These are phyloP conservation scores for Sebastes matsubarae DNA, from an alignment of 2,797 vertebrate genomes.

Conservation along the genomic window DNA sequence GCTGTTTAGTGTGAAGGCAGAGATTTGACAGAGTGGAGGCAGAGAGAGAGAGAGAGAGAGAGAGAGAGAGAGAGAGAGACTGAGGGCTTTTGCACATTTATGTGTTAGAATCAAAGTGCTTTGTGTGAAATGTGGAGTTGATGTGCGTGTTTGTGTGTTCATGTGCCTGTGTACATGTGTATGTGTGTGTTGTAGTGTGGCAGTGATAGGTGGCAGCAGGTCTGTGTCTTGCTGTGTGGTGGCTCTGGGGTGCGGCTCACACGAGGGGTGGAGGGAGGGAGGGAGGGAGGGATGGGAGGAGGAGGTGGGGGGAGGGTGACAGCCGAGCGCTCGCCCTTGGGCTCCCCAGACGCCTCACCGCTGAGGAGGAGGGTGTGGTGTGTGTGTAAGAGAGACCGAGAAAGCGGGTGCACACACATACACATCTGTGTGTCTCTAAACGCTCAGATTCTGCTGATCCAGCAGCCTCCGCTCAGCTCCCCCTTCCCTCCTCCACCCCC, in stretches of 20 bases:
- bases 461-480: constrained; percentile 74
- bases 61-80: constrained; percentile 51
- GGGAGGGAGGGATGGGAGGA: background rate
- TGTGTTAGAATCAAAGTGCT: constrained; percentile 77
- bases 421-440: constrained; percentile 74
- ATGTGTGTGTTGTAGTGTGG: constrained; percentile 47
- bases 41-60: constrained; percentile 51
- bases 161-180: constrained; percentile 25
- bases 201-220: constrained; percentile 68
- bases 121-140: constrained; percentile 61
- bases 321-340: constrained; percentile 83
- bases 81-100: constrained; percentile 70
- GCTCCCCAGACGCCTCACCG: constrained; percentile 79
- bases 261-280: constrained; percentile 30
- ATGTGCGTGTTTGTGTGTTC: constrained; percentile 28
- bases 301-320: constrained; percentile 67
- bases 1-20: constrained; percentile 79
- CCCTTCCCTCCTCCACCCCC: constrained; percentile 17
- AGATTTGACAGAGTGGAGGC: constrained; percentile 78
- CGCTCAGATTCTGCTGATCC: constrained; percentile 85
- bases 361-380: constrained; percentile 61
- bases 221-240: constrained; percentile 67
- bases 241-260: constrained; percentile 71
- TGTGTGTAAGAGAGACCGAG: constrained; percentile 43
- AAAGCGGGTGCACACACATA: constrained; percentile 50